Evolutionary conservation across 2,888 invertebrate genomes (phyloP), one percentile per base, ranked within the genome.

Genomic region (Blastobasis adustella): DNA sequence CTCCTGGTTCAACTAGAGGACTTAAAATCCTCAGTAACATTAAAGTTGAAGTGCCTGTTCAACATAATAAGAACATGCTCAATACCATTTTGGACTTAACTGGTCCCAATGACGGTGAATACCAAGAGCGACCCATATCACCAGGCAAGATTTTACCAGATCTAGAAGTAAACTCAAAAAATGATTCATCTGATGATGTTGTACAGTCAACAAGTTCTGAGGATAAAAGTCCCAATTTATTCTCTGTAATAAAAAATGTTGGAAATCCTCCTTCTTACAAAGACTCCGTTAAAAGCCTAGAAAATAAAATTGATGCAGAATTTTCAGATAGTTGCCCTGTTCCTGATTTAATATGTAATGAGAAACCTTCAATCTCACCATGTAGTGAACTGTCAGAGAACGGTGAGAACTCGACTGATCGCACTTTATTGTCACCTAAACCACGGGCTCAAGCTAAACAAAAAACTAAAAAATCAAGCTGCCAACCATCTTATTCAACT

Each of bases 31-130:
- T 89, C 43, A 89, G 89, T 62, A 89, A 89, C 60, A 83, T 89
- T 44, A 89, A 89, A 60, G 87, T 89, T n/a, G 89, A 89, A 71
- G 85, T 89, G 43, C 89, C 87, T 54, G 85, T 89, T 8, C 82
- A 85, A 60, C 87, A 84, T 68, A 73, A 79, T 57, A 86, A 84
- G 61, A 85, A 79, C 59, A 80, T 86, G 79, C 69, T 87, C 37
- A 84, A 87, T 54, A 85, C 83, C 38, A 76, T 88, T 1, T 77
- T 89, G 73, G 89, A 89, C 58, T 67, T 89, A 8, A 89, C 89
- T 43, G 80, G 76, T 5, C 65, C 82, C 23, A 71, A 67, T 60
- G 85, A 89, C 47, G 61, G 66, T 8, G 79, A 83, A 6, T 84
- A 79, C 53, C 61, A 71, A 4, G 62, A 82, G 61, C 54, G 63